A percentile compares a stretch with the other conserved stretches of the same genome.
Conservation (phyloP, 2,888 invertebrate species). For the Lagria hirta region DNA sequence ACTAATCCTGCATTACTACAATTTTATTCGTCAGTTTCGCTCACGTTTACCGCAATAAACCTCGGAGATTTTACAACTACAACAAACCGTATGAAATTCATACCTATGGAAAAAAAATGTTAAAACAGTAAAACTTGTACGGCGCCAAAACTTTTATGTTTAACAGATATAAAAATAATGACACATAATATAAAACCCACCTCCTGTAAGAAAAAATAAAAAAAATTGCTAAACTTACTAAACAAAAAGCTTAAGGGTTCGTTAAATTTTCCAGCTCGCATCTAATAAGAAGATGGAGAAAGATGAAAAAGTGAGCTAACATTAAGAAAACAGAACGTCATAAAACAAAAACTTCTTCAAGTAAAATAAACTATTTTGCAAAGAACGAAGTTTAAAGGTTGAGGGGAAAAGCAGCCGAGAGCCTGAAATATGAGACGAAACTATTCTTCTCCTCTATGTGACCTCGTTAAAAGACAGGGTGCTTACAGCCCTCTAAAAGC, state of each 20-base stretch:
- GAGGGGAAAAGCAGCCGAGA: conserved; percentile 23
- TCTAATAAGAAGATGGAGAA: conserved; percentile 6
- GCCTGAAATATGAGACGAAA: conserved; percentile 39
- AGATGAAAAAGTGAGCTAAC: conserved; percentile 27
- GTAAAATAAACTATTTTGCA: conserved; percentile 36
- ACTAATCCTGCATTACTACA: too few species aligned
- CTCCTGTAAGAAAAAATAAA: conserved; percentile 7
- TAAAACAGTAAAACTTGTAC: conserved; percentile 17
- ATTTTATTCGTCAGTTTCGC: conserved; percentile 17
- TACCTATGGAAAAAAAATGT: conserved; percentile 11
- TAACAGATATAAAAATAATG: conserved; percentile 7
- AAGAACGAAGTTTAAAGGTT: conserved; percentile 29
- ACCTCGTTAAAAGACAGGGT: conserved; percentile 43
- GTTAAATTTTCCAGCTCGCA: conserved; percentile 20
- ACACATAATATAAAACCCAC: conserved; percentile 1
- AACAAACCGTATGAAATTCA: conserved; percentile 16
- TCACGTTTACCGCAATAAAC: conserved; percentile 16
- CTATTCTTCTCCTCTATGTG: conserved; percentile 39
- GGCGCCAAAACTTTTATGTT: conserved; percentile 8
- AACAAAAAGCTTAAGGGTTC: conserved; percentile 13
- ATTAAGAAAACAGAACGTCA: conserved; percentile 37
- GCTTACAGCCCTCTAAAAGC: conserved; percentile 47
- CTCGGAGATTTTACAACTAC: conserved; percentile 9
- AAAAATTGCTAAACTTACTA: background rate
- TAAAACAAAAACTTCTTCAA: conserved; percentile 38